phyloP scores from a whole-genome alignment of 2,113 vertebrate species.

The Raja brachyura region DNA sequence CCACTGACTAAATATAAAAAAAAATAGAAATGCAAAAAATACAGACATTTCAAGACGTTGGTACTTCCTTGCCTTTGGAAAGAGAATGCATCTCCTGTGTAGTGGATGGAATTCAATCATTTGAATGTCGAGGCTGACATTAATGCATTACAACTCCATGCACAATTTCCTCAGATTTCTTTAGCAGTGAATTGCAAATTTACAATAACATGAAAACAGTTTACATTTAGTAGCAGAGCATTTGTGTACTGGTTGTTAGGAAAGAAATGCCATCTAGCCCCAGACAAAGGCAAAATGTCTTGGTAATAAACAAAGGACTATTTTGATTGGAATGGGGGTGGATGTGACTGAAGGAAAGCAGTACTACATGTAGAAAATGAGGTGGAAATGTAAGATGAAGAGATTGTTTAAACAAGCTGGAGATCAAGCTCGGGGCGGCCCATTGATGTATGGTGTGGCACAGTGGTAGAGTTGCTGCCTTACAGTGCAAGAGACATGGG shows the following conservation, averaged over 20 bases:
- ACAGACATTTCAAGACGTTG: neutral
- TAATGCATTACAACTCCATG: neutral
- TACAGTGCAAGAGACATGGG: too few species aligned
- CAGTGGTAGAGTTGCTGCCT: too few species aligned
- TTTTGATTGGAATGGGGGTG: neutral
- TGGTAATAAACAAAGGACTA: neutral
- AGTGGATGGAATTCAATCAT: neutral
- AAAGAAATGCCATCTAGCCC: neutral
- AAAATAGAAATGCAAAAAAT: slow-evolving; percentile 11
- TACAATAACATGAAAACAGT: neutral
- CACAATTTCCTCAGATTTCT: neutral
- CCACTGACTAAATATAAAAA: neutral
- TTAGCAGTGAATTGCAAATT: neutral
- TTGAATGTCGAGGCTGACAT: neutral
- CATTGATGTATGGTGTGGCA: too few species aligned
- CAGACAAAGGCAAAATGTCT: neutral
- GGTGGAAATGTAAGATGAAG: too few species aligned
- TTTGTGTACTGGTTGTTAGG: neutral
- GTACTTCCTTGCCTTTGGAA: neutral
- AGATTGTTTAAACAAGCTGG: neutral
- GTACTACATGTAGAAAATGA: too few species aligned
- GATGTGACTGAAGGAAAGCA: too few species aligned
- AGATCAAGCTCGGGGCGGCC: neutral
- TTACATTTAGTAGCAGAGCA: neutral
- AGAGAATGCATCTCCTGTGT: neutral